Evolutionary conservation across 2,888 invertebrate genomes (phyloP).

Genomic region (Stenichneumon culpator): DNA sequence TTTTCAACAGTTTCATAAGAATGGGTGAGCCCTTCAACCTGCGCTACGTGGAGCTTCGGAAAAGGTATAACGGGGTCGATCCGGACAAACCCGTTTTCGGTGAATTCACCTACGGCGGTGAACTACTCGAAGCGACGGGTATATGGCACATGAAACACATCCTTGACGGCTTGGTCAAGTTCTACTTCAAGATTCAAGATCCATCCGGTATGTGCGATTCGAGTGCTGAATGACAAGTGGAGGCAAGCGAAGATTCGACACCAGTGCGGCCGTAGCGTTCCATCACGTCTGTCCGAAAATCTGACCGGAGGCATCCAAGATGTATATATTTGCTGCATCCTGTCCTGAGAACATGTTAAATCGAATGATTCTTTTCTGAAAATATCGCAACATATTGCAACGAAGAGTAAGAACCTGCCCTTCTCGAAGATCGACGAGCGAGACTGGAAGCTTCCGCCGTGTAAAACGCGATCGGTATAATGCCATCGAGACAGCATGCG

Average conservation of each 20-base stretch:
- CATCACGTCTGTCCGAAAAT: neutral
- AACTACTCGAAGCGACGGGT: neutral
- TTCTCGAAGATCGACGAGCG: too few species aligned
- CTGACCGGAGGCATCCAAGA: neutral
- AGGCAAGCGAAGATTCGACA: neutral
- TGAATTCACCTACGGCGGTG: neutral
- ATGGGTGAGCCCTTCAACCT: neutral
- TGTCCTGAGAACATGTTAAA: neutral
- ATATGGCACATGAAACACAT: conserved; percentile 36
- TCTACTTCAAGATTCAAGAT: conserved; percentile 26
- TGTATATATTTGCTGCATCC: neutral
- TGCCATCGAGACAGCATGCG: conserved; percentile 1
- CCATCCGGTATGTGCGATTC: neutral
- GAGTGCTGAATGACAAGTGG: neutral
- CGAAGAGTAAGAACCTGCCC: too few species aligned
- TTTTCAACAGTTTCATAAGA: neutral
- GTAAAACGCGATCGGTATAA: neutral
- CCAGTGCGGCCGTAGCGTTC: neutral
- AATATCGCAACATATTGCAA: too few species aligned
- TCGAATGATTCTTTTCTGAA: neutral
- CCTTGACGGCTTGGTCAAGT: conserved; percentile 14
- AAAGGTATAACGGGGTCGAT: neutral
- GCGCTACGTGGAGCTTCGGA: neutral
- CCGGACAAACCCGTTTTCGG: neutral
- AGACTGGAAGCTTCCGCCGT: too few species aligned